Base-by-base conservation (phyloP, 2,797 vertebrate species). In the Bothrops alternatus region DNA sequence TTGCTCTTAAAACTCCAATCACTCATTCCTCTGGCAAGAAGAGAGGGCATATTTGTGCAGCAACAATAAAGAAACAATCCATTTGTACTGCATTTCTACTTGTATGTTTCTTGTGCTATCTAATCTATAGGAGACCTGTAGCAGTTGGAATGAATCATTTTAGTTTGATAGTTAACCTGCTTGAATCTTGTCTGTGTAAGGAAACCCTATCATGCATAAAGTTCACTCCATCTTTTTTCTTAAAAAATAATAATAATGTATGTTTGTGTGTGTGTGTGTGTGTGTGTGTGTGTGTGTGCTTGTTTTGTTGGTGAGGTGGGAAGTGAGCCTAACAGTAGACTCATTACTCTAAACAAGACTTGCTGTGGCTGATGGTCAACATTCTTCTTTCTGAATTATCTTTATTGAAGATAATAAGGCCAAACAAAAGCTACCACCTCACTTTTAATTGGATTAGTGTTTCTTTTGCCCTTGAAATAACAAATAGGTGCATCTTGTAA, bases 381-480 rank as follows among this genome's bases (percentile, higher is more conserved):
- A 97, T 96, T 96, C 88, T 96, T 96, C 96, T 96, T 94, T 93
- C 88, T 95, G 69, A 87, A 23, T 90, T 94, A 96, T 96, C 91
- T 95, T 95, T 96, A 87, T 94, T 93, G 96, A 93, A 96, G 94
- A 96, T 88, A 96, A 96, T 94, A 93, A 96, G 90, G 95, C 91
- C 63, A 91, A 96, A 95, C 63, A 91, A 96, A 95, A 95, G 93
- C 96, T 96, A 96, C 94, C 94, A 96, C 95, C 95, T 96, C 94
- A 95, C 94, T 93, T 97, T 96, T 97, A 97, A 98, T 97, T 97
- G 96, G 94, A 93, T 95, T 95, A 97, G 95, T 95, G 96, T 94
- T 96, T 96, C 93, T 95, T 96, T 96, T 97, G 96, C 96, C 97
- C 96, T 97, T 97, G 96, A 97, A 97, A 96, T 94, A 86, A 32